Evolutionary conservation across 2,113 vertebrate genomes (phyloP), one percentile per base, ranked within the genome.

Genomic region (Corythaeola cristata): DNA sequence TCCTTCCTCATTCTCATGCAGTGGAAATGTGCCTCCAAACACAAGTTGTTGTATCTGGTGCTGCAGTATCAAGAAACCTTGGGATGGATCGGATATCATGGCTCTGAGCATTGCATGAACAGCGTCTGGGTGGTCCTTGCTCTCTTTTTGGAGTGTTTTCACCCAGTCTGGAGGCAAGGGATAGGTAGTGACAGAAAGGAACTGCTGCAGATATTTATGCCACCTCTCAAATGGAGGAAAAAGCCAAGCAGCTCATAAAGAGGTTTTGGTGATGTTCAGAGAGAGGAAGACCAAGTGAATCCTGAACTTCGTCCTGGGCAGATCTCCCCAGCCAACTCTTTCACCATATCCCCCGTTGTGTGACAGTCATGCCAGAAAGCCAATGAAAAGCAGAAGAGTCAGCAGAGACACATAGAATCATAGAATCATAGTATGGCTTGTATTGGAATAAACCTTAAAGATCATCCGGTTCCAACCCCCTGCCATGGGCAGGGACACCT

Each of bases 261-360:
- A 3, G 7, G 1, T 78, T 92, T 22, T 80, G 50, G n/a, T 33
- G 45, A 63, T 12, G 30, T 28, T 62, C 60, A 72, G 23, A 44
- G 13, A 63, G 16, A 44, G 5, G 18, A 84, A 84, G 52, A 12
- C 16, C 33, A 75, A 14, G 23, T 5, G 18, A 87, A 85, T 60
- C 44, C 44, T 56, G 23, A 81, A 14, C 21, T 62, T 85, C 49
- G 23, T 59, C n/a, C 76, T 33, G 18, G 5, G 15, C 10, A 84
- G n/a, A 2, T 45, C 6, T 77, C 6, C 26, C 41, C 37, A 52
- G 45, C 64, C 18, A 68, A 3, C 3, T 63, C 9, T 67, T 90
- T 60, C 5, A 1, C 8, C 17, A 12, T 2, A 24, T 33, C 15
- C 23, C 69, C n/a, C 0, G 0, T 7, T 47, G 60, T 30, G n/a